A percentile compares a stretch with the other conserved stretches of the same genome.
These are phyloP conservation scores for Barypeithes pellucidus DNA, from an alignment of 2,888 invertebrate species.

Conservation along the genomic window DNA sequence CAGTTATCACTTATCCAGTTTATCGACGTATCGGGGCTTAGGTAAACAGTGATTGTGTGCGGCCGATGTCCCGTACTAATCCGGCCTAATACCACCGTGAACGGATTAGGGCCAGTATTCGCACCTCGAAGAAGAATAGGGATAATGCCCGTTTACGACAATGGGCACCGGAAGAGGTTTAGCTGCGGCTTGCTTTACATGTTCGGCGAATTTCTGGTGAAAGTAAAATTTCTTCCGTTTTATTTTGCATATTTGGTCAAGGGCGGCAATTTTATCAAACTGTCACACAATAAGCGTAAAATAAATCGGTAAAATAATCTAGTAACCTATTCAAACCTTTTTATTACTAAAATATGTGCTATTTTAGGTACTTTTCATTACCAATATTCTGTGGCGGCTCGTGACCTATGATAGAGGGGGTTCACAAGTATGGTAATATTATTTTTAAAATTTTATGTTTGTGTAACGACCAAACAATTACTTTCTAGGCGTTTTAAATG, in stretches of 20 bases:
- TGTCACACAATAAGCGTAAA: too few species aligned
- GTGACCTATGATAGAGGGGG: too few species aligned
- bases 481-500: too few species aligned
- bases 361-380: too few species aligned
- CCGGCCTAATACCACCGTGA: constrained; percentile 68
- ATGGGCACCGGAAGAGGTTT: constrained; percentile 64
- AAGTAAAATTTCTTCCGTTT: constrained; percentile 7
- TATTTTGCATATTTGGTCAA: constrained; percentile 12
- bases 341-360: too few species aligned
- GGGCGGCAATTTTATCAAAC: too few species aligned
- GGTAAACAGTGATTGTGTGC: constrained; percentile 69
- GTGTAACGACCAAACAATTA: too few species aligned
- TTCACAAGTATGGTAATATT: too few species aligned
- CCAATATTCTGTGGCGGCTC: too few species aligned
- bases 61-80: constrained; percentile 68
- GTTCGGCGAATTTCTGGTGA: not conserved
- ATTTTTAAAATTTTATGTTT: too few species aligned
- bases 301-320: too few species aligned
- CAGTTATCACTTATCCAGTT: constrained; percentile 63
- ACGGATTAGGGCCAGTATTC: constrained; percentile 67
- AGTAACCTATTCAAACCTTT: too few species aligned
- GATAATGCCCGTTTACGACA: constrained; percentile 62
- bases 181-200: constrained; percentile 8
- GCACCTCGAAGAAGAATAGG: constrained; percentile 63
- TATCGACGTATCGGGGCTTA: constrained; percentile 67